Evolutionary conservation across 2,113 vertebrate genomes (phyloP), one percentile per base, ranked within the genome.

Genomic region (Onychostoma macrolepis): DNA sequence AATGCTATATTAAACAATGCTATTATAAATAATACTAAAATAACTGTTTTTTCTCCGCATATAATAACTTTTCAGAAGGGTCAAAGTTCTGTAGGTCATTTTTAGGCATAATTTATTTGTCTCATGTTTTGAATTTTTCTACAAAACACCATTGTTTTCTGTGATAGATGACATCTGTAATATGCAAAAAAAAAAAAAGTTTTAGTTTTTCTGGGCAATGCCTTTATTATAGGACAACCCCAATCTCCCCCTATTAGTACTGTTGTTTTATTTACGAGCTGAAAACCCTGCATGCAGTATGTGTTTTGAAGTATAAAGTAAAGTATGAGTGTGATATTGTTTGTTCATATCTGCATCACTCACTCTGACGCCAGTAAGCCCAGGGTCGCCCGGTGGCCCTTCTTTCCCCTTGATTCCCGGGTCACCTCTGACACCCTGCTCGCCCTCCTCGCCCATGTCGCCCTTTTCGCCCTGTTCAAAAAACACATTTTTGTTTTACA

Each of bases 401-500:
- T 99, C 97, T 79, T 97, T 97, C 45, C 98, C 98, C 92, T 96
- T 97, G 88, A 96, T 91, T 28, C 98, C 98, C 84, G 94, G 93
- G n/a, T 92, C 94, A 85, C 97, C 98, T 89, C 97, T 99, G 89
- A 97, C 95, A 30, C 98, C 98, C 69, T 87, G 95, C 89, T 97
- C 96, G 2, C 98, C 98, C 50, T 98, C 97, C n/a, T 93, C 94
- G 28, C 98, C 98, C 90, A 94, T 94, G 71, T 99, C 97, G 65
- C 98, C 98, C 86, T 97, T 97, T 90, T 99, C 98, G 80, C 98
- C 98, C 98, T 99, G 91, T 83, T 50, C 87, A 89, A 43, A 13
- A 19, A 72, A 71, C 33, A 58, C 8, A 61, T n/a, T 43, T 65
- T 63, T 36, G 19, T 65, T 58, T 15, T 21, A 9, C 80, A 82